Conservation (phyloP, 2,113 vertebrate species). For the Oncorhynchus kisutch region DNA sequence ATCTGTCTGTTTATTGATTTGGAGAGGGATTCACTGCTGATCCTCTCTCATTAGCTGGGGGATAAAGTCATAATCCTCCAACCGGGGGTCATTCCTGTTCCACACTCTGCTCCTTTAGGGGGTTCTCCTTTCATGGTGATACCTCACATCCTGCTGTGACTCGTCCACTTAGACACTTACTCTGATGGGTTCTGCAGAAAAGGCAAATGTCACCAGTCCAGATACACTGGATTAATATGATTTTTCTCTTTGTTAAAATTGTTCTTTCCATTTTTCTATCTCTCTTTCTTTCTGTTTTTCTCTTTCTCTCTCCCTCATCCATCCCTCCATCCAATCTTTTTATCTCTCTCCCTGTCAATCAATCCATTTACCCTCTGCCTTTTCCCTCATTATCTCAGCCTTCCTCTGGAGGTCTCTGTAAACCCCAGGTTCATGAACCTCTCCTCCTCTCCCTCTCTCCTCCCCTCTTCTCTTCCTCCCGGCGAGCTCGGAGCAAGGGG, state of each 20-base stretch:
- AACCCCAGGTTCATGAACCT: neutral
- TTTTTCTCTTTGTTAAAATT: neutral
- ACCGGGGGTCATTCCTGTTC: conserved; percentile 16
- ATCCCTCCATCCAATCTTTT: neutral
- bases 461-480: no score
- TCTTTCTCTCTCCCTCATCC: neutral
- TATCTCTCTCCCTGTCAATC: conserved; percentile 13
- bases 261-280: neutral
- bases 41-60: conserved; percentile 67
- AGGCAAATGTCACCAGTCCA: no score
- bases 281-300: neutral
- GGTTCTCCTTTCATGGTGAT: neutral
- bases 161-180: neutral
- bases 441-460: conserved; percentile 20
- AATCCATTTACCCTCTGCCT: conserved; percentile 7
- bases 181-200: neutral
- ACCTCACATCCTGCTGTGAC: neutral
- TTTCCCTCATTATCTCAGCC: conserved; percentile 19
- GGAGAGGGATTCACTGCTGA: conserved; percentile 41
- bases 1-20: conserved; percentile 65
- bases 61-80: conserved; percentile 70
- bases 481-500: neutral
- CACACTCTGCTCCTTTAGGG: neutral
- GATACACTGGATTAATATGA: no score
- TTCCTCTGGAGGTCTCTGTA: conserved; percentile 44